A percentile compares a stretch with the other conserved stretches of the same genome.
Evolutionary conservation across 2,113 vertebrate species (phyloP).

Genomic region (Pelmatolapia mariae): DNA sequence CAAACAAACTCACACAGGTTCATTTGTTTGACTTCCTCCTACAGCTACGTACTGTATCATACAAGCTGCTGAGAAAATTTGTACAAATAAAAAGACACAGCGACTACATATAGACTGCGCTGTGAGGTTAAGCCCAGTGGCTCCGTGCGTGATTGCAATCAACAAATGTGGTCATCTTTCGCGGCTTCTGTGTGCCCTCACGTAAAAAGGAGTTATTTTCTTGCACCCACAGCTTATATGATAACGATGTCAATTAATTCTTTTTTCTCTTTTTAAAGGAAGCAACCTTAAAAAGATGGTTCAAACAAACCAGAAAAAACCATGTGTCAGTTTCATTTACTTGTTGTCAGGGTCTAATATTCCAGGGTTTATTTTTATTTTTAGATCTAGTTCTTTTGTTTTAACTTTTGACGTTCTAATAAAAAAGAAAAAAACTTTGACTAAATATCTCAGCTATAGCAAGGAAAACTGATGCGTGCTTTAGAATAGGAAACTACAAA

Average conservation of each 20-base stretch:
- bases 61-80: neutral
- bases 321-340: neutral
- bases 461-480: neutral
- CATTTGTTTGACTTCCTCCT: neutral
- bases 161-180: neutral
- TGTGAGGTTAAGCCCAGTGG: neutral
- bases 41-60: neutral
- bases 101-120: neutral
- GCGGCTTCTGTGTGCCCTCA: neutral
- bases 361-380: neutral
- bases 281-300: neutral
- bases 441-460: neutral
- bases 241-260: neutral
- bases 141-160: neutral
- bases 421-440: neutral
- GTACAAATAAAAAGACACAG: neutral
- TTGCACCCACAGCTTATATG: neutral
- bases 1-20: slow-evolving; percentile 7
- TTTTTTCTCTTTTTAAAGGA: neutral
- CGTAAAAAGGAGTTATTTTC: neutral
- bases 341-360: neutral
- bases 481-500: neutral
- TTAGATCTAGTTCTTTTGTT: neutral
- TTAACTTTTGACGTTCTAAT: neutral
- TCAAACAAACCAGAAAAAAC: neutral